Conservation (phyloP, 2,797 vertebrate genomes). For the Varecia variegata region DNA sequence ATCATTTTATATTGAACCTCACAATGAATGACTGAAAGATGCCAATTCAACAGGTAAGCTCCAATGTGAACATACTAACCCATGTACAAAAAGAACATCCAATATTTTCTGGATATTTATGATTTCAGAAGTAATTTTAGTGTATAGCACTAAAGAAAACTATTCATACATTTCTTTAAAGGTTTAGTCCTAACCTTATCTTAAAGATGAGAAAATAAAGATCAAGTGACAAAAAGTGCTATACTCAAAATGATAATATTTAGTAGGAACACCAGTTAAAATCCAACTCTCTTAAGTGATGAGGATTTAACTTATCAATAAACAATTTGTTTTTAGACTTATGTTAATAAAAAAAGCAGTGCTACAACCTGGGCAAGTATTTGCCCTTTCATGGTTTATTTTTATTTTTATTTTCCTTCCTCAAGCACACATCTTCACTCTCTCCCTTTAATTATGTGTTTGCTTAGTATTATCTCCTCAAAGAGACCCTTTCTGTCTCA, state of each 20-base stretch:
- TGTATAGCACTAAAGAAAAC: not conserved
- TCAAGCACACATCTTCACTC: not conserved
- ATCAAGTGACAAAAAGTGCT: not conserved
- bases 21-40: not conserved
- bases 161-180: not conserved
- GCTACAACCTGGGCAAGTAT: not conserved
- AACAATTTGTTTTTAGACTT: not conserved
- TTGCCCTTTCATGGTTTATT: not conserved
- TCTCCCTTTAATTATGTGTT: not conserved
- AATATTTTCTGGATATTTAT: not conserved
- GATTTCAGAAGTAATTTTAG: not conserved
- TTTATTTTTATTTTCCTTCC: not conserved
- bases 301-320: not conserved
- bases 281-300: not conserved
- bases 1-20: conserved; percentile 1
- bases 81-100: not conserved
- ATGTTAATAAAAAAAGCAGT: not conserved
- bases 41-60: not conserved
- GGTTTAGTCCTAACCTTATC: not conserved
- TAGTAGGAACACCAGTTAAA: not conserved
- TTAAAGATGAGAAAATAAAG: not conserved
- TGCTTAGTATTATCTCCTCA: not conserved
- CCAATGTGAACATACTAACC: not conserved
- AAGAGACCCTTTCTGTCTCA: not conserved
- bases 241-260: not conserved